Conservation (phyloP, 1,140 invertebrate genomes). For the Acromyrmex charruanus region DNA sequence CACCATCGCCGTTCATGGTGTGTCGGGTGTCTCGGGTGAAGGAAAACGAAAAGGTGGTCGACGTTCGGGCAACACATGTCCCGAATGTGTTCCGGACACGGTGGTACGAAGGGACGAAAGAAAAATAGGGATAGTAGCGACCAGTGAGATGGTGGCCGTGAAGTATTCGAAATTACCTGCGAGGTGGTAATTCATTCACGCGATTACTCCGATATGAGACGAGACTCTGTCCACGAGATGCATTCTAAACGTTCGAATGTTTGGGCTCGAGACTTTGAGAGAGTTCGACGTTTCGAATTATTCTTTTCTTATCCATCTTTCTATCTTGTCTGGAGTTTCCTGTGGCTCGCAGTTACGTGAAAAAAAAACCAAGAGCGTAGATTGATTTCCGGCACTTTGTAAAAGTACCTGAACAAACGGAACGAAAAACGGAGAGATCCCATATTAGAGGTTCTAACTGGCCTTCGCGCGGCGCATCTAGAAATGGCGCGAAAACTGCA, state of each 20-base stretch:
- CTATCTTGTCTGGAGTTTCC: neutral
- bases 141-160: neutral
- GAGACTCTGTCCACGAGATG: neutral
- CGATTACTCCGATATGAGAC: conserved; percentile 11
- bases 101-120: conserved; percentile 30
- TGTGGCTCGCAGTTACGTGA: no score
- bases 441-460: neutral
- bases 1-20: conserved; percentile 62
- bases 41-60: conserved; percentile 77
- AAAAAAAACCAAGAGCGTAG: neutral
- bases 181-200: conserved; percentile 26
- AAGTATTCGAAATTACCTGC: conserved; percentile 50
- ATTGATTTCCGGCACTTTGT: neutral
- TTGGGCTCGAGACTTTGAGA: neutral
- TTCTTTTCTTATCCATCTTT: neutral
- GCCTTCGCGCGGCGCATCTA: neutral
- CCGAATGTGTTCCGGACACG: conserved; percentile 72
- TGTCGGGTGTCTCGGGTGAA: conserved; percentile 63
- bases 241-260: neutral
- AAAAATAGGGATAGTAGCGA: conserved; percentile 38
- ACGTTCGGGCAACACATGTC: conserved; percentile 78
- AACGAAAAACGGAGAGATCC: neutral
- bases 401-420: neutral
- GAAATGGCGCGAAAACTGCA: conserved; percentile 66
- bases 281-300: neutral